Base-by-base conservation (phyloP, 1,140 invertebrate species). In the Anoplophora glabripennis region DNA sequence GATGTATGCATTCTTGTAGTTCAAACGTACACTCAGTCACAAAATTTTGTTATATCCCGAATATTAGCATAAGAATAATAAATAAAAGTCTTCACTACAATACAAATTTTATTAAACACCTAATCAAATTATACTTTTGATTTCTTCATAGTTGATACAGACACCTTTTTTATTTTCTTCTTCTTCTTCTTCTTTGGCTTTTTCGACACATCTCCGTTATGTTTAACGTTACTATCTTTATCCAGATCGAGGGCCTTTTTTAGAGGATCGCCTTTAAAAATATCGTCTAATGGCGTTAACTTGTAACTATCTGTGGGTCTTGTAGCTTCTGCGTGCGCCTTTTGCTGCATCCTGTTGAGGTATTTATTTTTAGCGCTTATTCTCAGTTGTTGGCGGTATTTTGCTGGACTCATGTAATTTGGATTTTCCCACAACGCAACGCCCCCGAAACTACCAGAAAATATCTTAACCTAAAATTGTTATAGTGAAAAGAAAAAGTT, bases 361-460 rank as follows among this genome's bases (percentile, higher is more conserved):
- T 94, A 95, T 73, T 91, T 93, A 48, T 84, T 79, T 61, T 84
- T 86, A 60, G 86, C 85, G 56, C 82, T 81, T 69, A 87, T 84
- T 46, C 81, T 84, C 3, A 92, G 67, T 33, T 82, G 79, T 75
- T 87, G 84, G 44, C 92, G 80, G 70, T 89, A 84, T 81, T 87
- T 87, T 54, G 93, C 88, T 11, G 97, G 97, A 59, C 93, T 93
- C 1, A 96, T 79, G 79, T 96, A 99, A 65, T 88, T 75, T 1
- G 92, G 85, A 84, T 99, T 99, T 67, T 94, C 89, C 90, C 95
- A 99, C 15, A 99, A 76, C 12, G 93, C 88, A 56, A 85, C 78
- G 18, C 96, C 96, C 53, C 89, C 86, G 80, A 99, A 99, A 74
- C 95, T 97, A n/a, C 89, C 90, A 59, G 87, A 87, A 80, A 99